These are phyloP conservation scores for Erannis defoliaria DNA, from an alignment of 2,888 invertebrate species.

Conservation along the genomic window DNA sequence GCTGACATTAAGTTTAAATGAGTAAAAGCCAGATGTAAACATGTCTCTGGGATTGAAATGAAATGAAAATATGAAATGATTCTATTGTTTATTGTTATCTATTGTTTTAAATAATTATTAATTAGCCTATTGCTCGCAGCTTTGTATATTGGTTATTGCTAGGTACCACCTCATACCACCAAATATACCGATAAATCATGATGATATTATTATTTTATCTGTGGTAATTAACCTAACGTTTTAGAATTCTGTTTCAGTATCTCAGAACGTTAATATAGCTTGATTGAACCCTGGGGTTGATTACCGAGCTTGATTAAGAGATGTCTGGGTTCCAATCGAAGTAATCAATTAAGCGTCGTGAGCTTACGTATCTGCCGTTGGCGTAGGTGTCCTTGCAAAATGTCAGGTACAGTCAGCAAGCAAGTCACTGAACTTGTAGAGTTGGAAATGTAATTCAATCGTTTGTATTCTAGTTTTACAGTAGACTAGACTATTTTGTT, in stretches of 20 bases:
- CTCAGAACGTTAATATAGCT: slow-evolving; percentile 2
- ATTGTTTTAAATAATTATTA: too few species aligned
- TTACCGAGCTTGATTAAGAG: slow-evolving; percentile 19
- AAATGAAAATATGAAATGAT: too few species aligned
- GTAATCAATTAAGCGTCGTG: slow-evolving; percentile 17
- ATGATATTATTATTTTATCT: too few species aligned
- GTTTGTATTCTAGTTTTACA: neutral
- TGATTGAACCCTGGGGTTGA: slow-evolving; percentile 17
- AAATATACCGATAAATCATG: too few species aligned
- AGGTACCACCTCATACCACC: too few species aligned
- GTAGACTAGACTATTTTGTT: neutral
- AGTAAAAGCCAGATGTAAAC: too few species aligned
- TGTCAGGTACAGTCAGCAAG: neutral
- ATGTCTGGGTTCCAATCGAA: slow-evolving; percentile 23
- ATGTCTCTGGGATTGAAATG: too few species aligned
- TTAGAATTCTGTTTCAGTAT: slow-evolving; percentile 19
- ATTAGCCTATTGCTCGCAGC: too few species aligned
- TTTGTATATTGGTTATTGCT: too few species aligned
- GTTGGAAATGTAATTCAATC: neutral
- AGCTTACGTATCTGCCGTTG: neutral
- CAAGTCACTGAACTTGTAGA: slow-evolving; percentile 3
- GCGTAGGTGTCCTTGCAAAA: neutral
- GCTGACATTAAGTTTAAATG: too few species aligned
- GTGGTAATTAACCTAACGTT: neutral
- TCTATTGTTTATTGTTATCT: too few species aligned